Base-by-base conservation (phyloP, 2,113 vertebrate species). In the Mobula hypostoma region DNA sequence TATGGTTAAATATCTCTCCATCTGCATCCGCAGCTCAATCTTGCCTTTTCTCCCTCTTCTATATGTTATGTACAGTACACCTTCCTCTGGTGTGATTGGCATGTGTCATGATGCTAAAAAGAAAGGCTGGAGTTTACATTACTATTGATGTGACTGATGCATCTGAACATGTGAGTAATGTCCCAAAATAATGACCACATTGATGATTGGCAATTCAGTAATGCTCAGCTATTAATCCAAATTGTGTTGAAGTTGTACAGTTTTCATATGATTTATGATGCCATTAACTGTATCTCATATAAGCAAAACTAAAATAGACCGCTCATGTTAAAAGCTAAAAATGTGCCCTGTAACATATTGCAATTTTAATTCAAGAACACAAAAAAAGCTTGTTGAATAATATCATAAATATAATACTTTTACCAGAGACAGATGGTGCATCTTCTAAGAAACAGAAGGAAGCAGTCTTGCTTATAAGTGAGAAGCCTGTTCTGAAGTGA, bases 181-280 rank as follows among this genome's bases (percentile, higher is more conserved):
- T 93, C 40, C 32, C 40, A 93, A 93, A 93, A 93, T 93, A 93
- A 93, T 93, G 74, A 93, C 66, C 48, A 93, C 90, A 93, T 72
- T 72, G 90, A 48, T 48, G 68, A 93, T 74, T 93, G 90, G 90
- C 90, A 93, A 93, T 93, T 93, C 70, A 93, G 90, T 72, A 93
- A 93, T 93, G 90, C 90, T 93, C 90, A 93, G 17, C 66, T 68
- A 93, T 74, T 72, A 93, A 93, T 93, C 90, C 90, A 93, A 93
- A 93, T 93, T 93, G 90, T 93, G 90, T 74, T 93, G 90, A 93
- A 93, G 66, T 3, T 48, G 90, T 72, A 74, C 90, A 48, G 21
- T 93, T 93, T 93, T 27, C 90, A 48, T 36, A 93, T 74, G 90
- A 93, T 93, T 93, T 72, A 93, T 93, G 32, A 36, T 93, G 36